Percentiles rank a stretch among this genome's conserved stretches.
Conservation (phyloP, 2,888 invertebrate genomes). For the Cosmorhoe ocellata region DNA sequence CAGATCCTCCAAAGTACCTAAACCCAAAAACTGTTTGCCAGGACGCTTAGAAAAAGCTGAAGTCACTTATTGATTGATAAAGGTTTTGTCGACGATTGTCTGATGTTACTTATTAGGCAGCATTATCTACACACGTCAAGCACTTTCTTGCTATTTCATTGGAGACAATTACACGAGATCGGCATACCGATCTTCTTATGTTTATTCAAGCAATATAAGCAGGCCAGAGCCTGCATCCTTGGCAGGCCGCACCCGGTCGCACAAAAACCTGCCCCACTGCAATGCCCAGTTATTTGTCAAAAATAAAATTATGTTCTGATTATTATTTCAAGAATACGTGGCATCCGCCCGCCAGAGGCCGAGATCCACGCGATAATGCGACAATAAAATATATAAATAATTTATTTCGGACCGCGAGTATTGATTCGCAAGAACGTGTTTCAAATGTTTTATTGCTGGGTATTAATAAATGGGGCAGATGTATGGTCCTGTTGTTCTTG, state of each 20-base stretch:
- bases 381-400: conserved; percentile 81
- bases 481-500: conserved; percentile 58
- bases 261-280: conserved; percentile 58
- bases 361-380: conserved; percentile 75
- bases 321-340: conserved; percentile 69
- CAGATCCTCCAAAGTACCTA: too few relatives aligned
- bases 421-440: conserved; percentile 81
- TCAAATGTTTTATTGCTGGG: conserved; percentile 76
- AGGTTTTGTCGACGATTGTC: too few relatives aligned
- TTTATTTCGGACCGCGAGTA: conserved; percentile 70
- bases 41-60: too few relatives aligned
- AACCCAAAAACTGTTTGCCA: too few relatives aligned
- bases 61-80: too few relatives aligned
- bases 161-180: conserved; percentile 53
- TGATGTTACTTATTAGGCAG: not conserved
- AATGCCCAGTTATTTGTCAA: conserved; percentile 78
- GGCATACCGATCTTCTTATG: conserved; percentile 53
- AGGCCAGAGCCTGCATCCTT: conserved; percentile 45
- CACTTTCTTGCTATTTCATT: conserved; percentile 32
- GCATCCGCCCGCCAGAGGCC: conserved; percentile 51
- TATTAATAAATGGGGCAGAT: conserved; percentile 80
- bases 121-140: conserved; percentile 4
- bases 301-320: conserved; percentile 78
- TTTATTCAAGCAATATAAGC: conserved; percentile 54
- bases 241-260: conserved; percentile 42